phyloP scores from a whole-genome alignment of 2,888 invertebrate species.

The Tetragonula carbonaria region DNA sequence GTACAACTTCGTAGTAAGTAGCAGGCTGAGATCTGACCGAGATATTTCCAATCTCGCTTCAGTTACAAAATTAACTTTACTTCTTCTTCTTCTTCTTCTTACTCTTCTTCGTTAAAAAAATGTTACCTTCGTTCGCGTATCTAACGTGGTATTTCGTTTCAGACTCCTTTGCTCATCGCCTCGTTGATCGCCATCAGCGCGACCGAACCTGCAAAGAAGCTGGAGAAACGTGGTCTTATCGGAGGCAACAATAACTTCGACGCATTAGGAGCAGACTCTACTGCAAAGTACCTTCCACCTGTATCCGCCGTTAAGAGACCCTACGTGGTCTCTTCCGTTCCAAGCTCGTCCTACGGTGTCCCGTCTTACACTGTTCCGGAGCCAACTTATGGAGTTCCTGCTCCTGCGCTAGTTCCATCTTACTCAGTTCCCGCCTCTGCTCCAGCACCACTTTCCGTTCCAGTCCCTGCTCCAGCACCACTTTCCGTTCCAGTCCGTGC shows the following conservation, averaged over 20 bases:
- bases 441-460: slow-evolving; percentile 1
- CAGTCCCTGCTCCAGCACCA: neutral
- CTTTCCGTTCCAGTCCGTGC: neutral
- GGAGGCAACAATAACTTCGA: slow-evolving; percentile 14
- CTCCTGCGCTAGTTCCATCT: slow-evolving; percentile 3
- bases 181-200: slow-evolving; percentile 49
- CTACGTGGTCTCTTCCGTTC: neutral
- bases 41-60: neutral
- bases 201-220: slow-evolving; percentile 42
- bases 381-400: neutral
- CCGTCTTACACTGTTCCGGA: neutral
- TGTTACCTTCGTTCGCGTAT: too few relatives aligned
- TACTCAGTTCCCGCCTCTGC: neutral
- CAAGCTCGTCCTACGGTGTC: neutral
- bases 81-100: neutral
- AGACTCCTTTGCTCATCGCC: slow-evolving; percentile 66
- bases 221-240: slow-evolving; percentile 61
- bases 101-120: neutral
- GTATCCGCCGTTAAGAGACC: neutral
- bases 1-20: slow-evolving; percentile 73
- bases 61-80: neutral
- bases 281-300: slow-evolving; percentile 32
- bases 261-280: neutral
- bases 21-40: neutral
- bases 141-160: slow-evolving; percentile 5